Evolutionary conservation across 2,113 vertebrate genomes (phyloP).

Genomic region (Nanger granti): DNA sequence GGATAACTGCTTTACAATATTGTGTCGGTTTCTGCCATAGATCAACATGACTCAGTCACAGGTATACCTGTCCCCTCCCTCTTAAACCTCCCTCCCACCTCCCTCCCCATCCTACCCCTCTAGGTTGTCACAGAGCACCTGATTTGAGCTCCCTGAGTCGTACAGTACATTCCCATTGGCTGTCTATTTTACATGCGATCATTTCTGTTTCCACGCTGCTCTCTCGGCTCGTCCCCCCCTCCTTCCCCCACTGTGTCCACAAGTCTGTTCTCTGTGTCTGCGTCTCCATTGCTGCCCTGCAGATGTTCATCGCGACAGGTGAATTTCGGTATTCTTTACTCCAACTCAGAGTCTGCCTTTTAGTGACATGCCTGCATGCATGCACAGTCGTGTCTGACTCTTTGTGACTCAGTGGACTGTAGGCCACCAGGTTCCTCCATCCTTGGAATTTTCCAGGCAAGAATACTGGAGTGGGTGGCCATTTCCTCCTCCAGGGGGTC

Average conservation of each 20-base stretch:
- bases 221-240: neutral
- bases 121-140: neutral
- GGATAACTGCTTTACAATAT: neutral
- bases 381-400: neutral
- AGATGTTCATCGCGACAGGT: neutral
- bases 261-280: neutral
- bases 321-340: neutral
- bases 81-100: neutral
- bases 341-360: neutral
- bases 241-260: neutral
- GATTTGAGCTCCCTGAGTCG: neutral
- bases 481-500: neutral
- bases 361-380: neutral
- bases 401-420: neutral
- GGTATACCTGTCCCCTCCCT: neutral
- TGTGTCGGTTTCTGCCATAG: neutral
- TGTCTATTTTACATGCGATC: neutral
- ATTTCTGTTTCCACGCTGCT: neutral
- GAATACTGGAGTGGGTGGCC: neutral
- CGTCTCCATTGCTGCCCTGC: neutral
- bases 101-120: neutral
- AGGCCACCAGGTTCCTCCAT: neutral
- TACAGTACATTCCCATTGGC: neutral
- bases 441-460: neutral
- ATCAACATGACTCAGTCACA: neutral